These are phyloP conservation scores for Rattus rattus DNA, from an alignment of 2,113 vertebrate genomes.

Conservation along the genomic window DNA sequence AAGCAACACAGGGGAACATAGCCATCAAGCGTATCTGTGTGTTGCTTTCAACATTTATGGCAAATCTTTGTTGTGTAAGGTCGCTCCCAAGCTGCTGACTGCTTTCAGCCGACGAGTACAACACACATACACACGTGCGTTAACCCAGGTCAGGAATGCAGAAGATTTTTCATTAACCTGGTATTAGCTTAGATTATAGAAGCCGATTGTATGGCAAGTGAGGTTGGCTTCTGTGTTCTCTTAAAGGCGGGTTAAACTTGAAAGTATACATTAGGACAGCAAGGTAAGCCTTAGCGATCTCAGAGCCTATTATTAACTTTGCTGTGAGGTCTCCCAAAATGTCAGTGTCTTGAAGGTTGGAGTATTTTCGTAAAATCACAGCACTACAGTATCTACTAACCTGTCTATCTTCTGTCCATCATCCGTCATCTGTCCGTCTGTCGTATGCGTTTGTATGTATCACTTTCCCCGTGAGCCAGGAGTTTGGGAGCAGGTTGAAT, in stretches of 20 bases:
- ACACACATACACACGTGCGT: background rate
- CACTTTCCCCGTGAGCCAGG: background rate
- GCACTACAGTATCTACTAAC: background rate
- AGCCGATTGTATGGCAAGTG: background rate
- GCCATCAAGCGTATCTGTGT: background rate
- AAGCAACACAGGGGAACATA: background rate
- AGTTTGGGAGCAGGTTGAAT: background rate
- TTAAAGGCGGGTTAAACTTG: background rate
- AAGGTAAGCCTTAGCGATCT: background rate
- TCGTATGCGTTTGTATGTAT: background rate
- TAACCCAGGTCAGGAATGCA: background rate
- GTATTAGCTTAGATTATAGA: background rate
- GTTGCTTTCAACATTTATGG: background rate
- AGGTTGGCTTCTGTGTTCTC: background rate
- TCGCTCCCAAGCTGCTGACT: background rate
- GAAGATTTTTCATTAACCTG: background rate
- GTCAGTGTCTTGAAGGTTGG: background rate
- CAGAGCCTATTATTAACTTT: background rate
- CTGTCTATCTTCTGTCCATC: background rate
- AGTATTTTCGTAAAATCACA: background rate
- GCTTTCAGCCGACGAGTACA: background rate
- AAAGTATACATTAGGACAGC: background rate
- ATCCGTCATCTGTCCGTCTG: too few relatives aligned
- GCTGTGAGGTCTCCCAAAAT: background rate
- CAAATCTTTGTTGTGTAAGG: background rate